Evolutionary conservation across 2,797 vertebrate species (phyloP).

Genomic region (Manis pentadactyla): DNA sequence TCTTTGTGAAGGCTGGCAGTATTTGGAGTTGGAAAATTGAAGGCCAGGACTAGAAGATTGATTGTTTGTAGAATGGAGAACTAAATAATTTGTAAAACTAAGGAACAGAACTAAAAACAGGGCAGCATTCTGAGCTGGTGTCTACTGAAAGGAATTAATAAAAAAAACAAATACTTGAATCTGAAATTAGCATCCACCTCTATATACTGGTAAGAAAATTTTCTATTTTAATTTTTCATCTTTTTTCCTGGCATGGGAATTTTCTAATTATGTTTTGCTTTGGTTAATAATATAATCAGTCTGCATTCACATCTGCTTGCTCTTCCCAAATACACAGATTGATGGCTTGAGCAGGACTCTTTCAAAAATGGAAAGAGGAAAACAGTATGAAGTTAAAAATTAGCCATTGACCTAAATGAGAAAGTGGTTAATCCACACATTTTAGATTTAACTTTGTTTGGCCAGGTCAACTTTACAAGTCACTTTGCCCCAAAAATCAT

Average conservation of each 20-base stretch:
- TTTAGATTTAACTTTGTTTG: constrained; percentile 34
- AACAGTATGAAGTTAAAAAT: constrained; percentile 56
- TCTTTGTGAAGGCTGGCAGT: constrained; percentile 33
- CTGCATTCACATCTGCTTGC: constrained; percentile 29
- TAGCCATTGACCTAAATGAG: not conserved
- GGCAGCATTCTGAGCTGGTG: constrained; percentile 12
- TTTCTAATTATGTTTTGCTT: constrained; percentile 64
- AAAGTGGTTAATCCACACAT: not conserved
- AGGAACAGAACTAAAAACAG: constrained; percentile 33
- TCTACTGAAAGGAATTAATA: constrained; percentile 47
- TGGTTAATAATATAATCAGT: constrained; percentile 60
- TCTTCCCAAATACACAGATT: constrained; percentile 44
- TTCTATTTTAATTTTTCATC: constrained; percentile 44
- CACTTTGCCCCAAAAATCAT: not conserved
- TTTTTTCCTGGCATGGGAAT: constrained; percentile 38
- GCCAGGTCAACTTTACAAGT: constrained; percentile 33
- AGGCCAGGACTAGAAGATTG: not conserved
- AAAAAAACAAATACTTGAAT: constrained; percentile 13
- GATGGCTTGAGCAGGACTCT: constrained; percentile 31
- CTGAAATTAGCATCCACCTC: constrained; percentile 44
- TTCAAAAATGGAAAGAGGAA: constrained; percentile 52
- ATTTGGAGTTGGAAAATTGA: constrained; percentile 29
- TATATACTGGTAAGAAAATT: not conserved
- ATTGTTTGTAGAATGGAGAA: not conserved
- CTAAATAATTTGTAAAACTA: constrained; percentile 31